Percentiles rank a stretch among this genome's conserved stretches.
phyloP scores from a whole-genome alignment of 2,888 invertebrate genomes.

The Dastarcus helophoroides region DNA sequence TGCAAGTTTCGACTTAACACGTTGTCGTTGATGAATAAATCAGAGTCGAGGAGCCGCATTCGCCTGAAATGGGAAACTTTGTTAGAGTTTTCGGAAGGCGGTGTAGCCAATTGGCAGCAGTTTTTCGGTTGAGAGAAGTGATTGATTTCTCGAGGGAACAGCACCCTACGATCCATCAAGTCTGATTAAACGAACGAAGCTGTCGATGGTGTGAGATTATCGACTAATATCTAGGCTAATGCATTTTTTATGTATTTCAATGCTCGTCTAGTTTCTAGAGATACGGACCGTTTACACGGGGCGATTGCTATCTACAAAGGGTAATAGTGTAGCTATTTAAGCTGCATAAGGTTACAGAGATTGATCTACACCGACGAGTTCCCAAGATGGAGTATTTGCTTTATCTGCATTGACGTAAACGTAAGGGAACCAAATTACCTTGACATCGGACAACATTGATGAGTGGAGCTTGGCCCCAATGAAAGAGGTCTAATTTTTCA shows the following conservation, averaged over 20 bases:
- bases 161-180: constrained; percentile 33
- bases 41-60: constrained; percentile 15
- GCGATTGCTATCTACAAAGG: constrained; percentile 1
- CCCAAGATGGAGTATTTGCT: too few species aligned
- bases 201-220: constrained; percentile 29
- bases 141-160: constrained; percentile 35
- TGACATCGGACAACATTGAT: too few species aligned
- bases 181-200: constrained; percentile 32
- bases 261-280: constrained; percentile 3
- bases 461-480: too few species aligned
- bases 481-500: too few species aligned
- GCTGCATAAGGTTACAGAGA: too few species aligned
- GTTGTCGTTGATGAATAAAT: constrained; percentile 18
- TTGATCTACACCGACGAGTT: too few species aligned
- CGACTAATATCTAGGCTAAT: constrained; percentile 32
- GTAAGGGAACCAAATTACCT: too few species aligned
- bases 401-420: too few species aligned
- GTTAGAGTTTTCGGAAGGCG: constrained; percentile 20
- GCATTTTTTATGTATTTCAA: constrained; percentile 30
- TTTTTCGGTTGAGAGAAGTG: constrained; percentile 32
- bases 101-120: constrained; percentile 29
- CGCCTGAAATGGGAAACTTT: constrained; percentile 21
- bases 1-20: too few species aligned
- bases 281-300: not conserved
- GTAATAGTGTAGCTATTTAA: too few species aligned